A percentile compares a stretch with the other conserved stretches of the same genome.
Conservation (phyloP, 37 sponge, comb jelly and placozoan genomes). For the Aplysina aerophoba region DNA sequence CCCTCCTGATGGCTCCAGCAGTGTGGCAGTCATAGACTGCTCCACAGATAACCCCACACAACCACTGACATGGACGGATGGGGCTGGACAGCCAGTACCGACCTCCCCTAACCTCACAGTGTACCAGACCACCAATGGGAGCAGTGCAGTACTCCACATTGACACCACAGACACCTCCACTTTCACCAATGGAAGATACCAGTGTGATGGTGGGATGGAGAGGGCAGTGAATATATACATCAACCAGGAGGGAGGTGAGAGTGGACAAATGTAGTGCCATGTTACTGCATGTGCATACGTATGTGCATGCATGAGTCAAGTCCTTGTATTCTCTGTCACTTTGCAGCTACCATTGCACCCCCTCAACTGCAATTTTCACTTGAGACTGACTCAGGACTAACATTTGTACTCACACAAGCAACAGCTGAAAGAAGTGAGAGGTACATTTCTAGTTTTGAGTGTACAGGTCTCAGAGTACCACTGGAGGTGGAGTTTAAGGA, state of each 20-base stretch:
- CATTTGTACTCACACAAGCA: not conserved
- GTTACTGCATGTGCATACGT: too few relatives aligned
- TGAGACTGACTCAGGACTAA: too few relatives aligned
- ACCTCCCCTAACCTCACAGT: not conserved
- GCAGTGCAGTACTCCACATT: not conserved
- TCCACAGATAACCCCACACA: too few relatives aligned
- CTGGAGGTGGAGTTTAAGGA: slow-evolving; percentile 30
- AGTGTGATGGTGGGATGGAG: not conserved
- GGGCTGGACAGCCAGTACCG: slow-evolving; percentile 9
- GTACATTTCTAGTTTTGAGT: not conserved
- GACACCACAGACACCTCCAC: slow-evolving; percentile 6
- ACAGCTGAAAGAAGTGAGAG: not conserved
- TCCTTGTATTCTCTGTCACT: too few relatives aligned
- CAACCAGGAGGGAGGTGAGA: too few relatives aligned
- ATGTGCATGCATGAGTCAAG: too few relatives aligned
- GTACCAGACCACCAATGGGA: slow-evolving; percentile 26
- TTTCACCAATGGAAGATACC: slow-evolving; percentile 25
- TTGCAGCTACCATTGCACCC: too few relatives aligned
- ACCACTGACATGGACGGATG: slow-evolving; percentile 1
- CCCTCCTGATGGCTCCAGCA: too few relatives aligned
- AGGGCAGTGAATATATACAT: too few relatives aligned
- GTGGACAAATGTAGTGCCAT: too few relatives aligned
- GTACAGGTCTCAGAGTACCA: slow-evolving; percentile 6
- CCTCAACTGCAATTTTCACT: too few relatives aligned
- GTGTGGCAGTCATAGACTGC: too few relatives aligned